Evolutionary conservation across 2,888 invertebrate genomes (phyloP).

Genomic region (Lomographa bimaculata): DNA sequence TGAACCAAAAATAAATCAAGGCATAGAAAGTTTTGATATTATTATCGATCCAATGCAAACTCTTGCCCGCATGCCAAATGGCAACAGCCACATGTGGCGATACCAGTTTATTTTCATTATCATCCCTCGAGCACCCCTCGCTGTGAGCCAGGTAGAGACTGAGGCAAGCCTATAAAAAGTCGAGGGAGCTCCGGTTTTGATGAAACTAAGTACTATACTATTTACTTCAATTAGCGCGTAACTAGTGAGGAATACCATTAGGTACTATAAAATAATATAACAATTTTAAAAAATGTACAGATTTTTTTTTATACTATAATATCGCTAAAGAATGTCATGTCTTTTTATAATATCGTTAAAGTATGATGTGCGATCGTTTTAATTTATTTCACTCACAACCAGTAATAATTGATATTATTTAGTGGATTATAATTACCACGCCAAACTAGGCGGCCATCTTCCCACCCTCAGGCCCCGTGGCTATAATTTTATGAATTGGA

Average conservation of each 20-base stretch:
- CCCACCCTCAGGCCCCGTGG: background rate
- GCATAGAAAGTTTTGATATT: too few species aligned
- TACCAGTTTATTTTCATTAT: constrained; percentile 45
- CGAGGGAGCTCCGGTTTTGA: constrained; percentile 20
- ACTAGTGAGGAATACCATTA: too few species aligned
- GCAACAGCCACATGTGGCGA: constrained; percentile 51
- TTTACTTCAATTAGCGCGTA: too few species aligned
- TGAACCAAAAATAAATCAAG: too few species aligned
- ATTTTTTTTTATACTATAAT: too few species aligned
- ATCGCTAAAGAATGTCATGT: too few species aligned
- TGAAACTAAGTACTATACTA: constrained; percentile 12
- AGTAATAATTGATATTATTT: too few species aligned
- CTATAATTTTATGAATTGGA: constrained; percentile 1
- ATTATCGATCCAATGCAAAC: constrained; percentile 32
- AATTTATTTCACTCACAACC: background rate
- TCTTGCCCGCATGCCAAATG: constrained; percentile 34
- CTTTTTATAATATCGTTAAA: too few species aligned
- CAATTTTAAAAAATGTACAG: too few species aligned
- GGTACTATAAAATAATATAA: too few species aligned
- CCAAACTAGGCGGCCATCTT: background rate
- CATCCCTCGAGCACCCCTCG: constrained; percentile 51
- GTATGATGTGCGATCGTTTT: background rate
- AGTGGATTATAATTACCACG: too few species aligned
- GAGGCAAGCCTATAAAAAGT: constrained; percentile 36
- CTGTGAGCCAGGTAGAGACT: constrained; percentile 55